These are phyloP conservation scores for Automeris io DNA, from an alignment of 2,888 invertebrate species.

Conservation along the genomic window DNA sequence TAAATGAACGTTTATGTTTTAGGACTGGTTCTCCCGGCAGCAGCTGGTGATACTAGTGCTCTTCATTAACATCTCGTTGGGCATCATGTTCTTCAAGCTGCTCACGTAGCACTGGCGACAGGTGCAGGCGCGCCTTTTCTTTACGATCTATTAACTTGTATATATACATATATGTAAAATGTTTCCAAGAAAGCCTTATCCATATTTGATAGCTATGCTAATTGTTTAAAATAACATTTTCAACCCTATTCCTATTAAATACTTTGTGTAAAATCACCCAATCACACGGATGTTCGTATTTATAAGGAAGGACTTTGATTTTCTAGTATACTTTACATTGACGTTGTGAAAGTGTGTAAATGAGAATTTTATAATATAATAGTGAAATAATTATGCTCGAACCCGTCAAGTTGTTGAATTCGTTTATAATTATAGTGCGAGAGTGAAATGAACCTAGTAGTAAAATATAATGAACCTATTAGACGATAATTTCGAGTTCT, in stretches of 20 bases:
- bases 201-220: slow-evolving; percentile 46
- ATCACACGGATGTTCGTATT: slow-evolving; percentile 30
- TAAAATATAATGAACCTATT: no score
- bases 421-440: slow-evolving; percentile 46
- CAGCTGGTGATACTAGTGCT: slow-evolving; percentile 95
- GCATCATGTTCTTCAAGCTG: slow-evolving; percentile 96
- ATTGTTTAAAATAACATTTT: slow-evolving; percentile 35
- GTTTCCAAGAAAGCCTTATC: slow-evolving; percentile 45
- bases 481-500: no score
- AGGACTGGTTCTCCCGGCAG: slow-evolving; percentile 98
- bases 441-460: slow-evolving; percentile 50
- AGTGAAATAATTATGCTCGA: slow-evolving; percentile 50
- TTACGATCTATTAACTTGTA: slow-evolving; percentile 40
- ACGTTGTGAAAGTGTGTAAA: slow-evolving; percentile 62
- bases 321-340: slow-evolving; percentile 63
- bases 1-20: slow-evolving; percentile 38
- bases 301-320: slow-evolving; percentile 59
- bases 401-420: slow-evolving; percentile 40
- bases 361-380: slow-evolving; percentile 31
- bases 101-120: slow-evolving; percentile 89
- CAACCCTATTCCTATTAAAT: slow-evolving; percentile 34
- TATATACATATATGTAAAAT: slow-evolving; percentile 53
- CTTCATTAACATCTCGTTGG: slow-evolving; percentile 95
- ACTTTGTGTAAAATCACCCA: slow-evolving; percentile 28
- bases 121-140: slow-evolving; percentile 55